Evolutionary conservation across 2,888 invertebrate genomes (phyloP).

Genomic region (Drosophila incognita): DNA sequence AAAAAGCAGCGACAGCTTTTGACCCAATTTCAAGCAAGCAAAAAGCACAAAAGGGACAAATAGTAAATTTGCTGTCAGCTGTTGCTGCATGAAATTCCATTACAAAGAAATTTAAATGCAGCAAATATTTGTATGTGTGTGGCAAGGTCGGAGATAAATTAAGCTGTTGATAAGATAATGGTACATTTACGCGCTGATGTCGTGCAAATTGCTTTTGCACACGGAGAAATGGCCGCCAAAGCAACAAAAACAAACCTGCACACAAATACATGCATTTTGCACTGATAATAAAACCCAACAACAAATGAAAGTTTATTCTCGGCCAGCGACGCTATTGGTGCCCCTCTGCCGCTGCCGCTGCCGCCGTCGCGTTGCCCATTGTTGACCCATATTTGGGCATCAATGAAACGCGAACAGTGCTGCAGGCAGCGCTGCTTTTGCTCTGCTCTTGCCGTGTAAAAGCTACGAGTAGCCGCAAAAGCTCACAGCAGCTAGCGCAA

Average conservation of each 20-base stretch:
- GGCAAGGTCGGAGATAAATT: slow-evolving; percentile 65
- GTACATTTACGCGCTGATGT: slow-evolving; percentile 64
- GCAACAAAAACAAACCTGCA: slow-evolving; percentile 33
- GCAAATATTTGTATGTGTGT: slow-evolving; percentile 45
- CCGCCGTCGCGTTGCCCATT: slow-evolving; percentile 74
- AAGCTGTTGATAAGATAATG: slow-evolving; percentile 58
- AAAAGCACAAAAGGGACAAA: slow-evolving; percentile 15
- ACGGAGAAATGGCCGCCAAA: slow-evolving; percentile 20
- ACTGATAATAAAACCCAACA: slow-evolving; percentile 46
- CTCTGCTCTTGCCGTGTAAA: slow-evolving; percentile 60
- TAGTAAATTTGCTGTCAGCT: slow-evolving; percentile 14
- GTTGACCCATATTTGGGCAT: slow-evolving; percentile 84
- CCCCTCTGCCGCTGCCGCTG: neutral
- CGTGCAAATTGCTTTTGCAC: slow-evolving; percentile 54
- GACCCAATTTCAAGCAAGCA: slow-evolving; percentile 58
- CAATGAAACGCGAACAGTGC: slow-evolving; percentile 75
- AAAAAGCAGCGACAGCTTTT: slow-evolving; percentile 47
- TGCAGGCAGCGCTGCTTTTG: slow-evolving; percentile 1
- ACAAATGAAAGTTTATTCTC: slow-evolving; percentile 29
- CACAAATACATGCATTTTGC: slow-evolving; percentile 21
- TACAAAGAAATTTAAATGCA: slow-evolving; percentile 42
- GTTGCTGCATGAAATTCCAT: slow-evolving; percentile 63
- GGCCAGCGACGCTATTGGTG: slow-evolving; percentile 9
- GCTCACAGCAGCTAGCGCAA: slow-evolving; percentile 30
- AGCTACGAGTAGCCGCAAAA: slow-evolving; percentile 64